A percentile compares a stretch with the other conserved stretches of the same genome.
These are phyloP conservation scores for Poeciliopsis retropinna DNA, from an alignment of 2,113 vertebrate genomes.

Conservation along the genomic window DNA sequence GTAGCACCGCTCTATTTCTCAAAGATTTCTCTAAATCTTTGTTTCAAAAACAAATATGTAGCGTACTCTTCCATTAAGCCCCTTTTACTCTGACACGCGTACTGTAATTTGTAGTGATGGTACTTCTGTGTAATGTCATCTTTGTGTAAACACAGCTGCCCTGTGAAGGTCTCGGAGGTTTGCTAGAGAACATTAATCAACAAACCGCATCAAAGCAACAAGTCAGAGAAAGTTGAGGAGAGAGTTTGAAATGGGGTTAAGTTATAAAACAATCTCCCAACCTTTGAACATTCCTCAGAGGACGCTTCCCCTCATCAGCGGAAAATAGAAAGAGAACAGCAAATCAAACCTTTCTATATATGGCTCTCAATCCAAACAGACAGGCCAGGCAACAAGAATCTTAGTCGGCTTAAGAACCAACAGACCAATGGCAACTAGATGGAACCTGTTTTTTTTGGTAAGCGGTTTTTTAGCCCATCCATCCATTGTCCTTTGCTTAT, in stretches of 20 bases:
- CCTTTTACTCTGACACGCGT: background rate
- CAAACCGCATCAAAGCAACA: background rate
- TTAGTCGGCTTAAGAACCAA: background rate
- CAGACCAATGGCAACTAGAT: background rate
- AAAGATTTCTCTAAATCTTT: no score
- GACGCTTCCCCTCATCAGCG: background rate
- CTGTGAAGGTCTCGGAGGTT: background rate
- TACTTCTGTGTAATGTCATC: background rate
- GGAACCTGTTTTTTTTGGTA: no score
- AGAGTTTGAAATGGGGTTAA: background rate
- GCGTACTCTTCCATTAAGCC: background rate
- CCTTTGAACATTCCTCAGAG: background rate
- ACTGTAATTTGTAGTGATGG: background rate
- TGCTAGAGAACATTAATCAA: background rate
- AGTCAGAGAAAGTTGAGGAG: background rate
- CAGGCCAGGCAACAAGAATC: background rate
- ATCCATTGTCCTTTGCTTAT: no score
- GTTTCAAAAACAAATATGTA: no score
- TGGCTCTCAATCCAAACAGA: background rate
- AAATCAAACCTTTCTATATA: background rate
- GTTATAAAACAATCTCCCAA: background rate
- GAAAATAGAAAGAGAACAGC: background rate
- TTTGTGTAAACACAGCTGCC: background rate
- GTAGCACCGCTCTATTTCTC: no score
- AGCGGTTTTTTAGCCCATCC: no score